Base-by-base conservation (phyloP, 2,797 vertebrate genomes). In the Argyrosomus regius region DNA sequence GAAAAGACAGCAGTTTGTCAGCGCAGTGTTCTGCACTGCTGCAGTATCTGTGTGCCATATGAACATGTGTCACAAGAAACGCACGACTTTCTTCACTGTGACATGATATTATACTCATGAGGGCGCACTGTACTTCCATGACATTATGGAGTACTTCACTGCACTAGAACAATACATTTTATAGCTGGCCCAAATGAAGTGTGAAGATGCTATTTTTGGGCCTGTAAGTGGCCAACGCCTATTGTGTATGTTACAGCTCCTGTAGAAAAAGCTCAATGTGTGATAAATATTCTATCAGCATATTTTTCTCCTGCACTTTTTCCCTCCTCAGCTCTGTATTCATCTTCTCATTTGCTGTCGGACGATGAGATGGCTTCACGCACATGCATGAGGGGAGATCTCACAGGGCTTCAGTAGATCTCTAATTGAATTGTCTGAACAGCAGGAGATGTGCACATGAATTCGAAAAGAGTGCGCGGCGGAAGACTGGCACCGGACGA, bases 381-480 rank as follows among this genome's bases (percentile, higher is more conserved):
- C 68, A 31, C 77, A 86, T 87, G 91, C 86, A 83, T 72, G 88
- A 93, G 66, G 70, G 78, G 72, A 76, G 83, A 83, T 91, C 90
- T 87, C 88, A 50, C 62, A 67, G 87, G 77, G 89, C 90, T 88
- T 87, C 77, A 61, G 78, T 60, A 79, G 77, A 64, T 59, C 86
- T 82, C 86, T 93, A 94, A 94, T 93, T 92, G 91, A 93, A 91
- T 90, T 86, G 86, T 87, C 84, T 86, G 78, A 88, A 83, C 75
- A 71, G 77, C 56, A 53, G 79, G 78, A 39, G 50, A 86, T 71
- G 73, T 74, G 72, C 78, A 78, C 86, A 84, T 74, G 69, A 90
- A 85, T 80, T 59, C 8, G 2, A 56, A 39, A 65, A 45, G 18
- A 69, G 28, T 35, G 48, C 4, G 14, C 74, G 11, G 72, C 1